Evolutionary conservation across 2,113 vertebrate genomes (phyloP), one percentile per base, ranked within the genome.

Genomic region (Scopus umbretta): DNA sequence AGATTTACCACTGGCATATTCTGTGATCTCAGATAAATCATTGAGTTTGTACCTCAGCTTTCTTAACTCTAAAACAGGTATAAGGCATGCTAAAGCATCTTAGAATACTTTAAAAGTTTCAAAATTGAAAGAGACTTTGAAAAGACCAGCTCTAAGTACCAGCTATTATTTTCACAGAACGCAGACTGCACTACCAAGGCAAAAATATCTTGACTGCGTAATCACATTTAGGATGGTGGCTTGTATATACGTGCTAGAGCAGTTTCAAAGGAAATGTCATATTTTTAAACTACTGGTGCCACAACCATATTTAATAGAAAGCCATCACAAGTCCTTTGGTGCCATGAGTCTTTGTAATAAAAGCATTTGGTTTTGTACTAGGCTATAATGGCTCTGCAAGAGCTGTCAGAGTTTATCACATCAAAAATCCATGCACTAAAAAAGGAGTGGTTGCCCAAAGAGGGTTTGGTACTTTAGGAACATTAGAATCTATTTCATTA

Each of bases 391-490:
- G 72, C 88, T 92, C 96, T 52, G 38, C 66, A 68, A 89, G 95
- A 94, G 65, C 95, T 95, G 95, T 95, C 97, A 94, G 58, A 50
- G 73, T 95, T 84, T 86, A 89, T 86, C 80, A 47, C 32, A 67
- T 82, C 81, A 78, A 62, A 90, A 93, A 89, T 74, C 32, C 50
- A 61, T 45, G 43, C 71, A 47, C 47, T 49, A 76, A 85, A 92
- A 95, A 74, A 27, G 17, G 7, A 95, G 23, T 15, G 73, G 75
- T 47, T 67, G 15, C 9, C 72, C 50, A 71, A 86, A 59, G 21
- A 79, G 13, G 4, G 7, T 80, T 88, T 84, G 43, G 49, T 29
- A 76, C 58, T 88, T 85, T 6, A 56, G 25, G 53, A 21, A 58
- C n/a, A 71, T 88, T 73, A 84, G 9, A 84, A 62, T 43, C 61